phyloP scores from a whole-genome alignment of 2,888 invertebrate species.

The Tholera decimalis region DNA sequence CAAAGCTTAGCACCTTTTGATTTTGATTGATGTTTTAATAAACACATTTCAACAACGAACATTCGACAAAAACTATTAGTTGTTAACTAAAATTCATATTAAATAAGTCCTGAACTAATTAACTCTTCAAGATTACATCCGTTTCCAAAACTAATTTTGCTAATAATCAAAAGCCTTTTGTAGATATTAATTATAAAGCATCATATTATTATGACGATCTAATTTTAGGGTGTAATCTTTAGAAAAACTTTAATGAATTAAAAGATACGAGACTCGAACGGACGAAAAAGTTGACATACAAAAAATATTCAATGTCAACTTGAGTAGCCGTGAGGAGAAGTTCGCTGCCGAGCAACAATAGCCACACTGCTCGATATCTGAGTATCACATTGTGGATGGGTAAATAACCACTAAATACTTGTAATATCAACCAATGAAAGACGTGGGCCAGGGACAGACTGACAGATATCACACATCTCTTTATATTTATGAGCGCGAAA shows the following conservation, averaged over 20 bases:
- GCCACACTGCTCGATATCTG: too few species aligned
- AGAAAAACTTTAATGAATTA: slow-evolving; percentile 45
- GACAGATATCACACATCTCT: too few species aligned
- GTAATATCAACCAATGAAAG: too few species aligned
- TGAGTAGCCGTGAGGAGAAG: background rate
- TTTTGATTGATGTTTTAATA: slow-evolving; percentile 50
- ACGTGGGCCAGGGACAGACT: too few species aligned
- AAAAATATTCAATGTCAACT: slow-evolving; percentile 40
- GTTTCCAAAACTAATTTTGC: slow-evolving; percentile 26
- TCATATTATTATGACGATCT: slow-evolving; percentile 9
- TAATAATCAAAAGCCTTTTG: slow-evolving; percentile 6
- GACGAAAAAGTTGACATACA: slow-evolving; percentile 15
- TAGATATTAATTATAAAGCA: slow-evolving; percentile 22
- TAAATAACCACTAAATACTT: too few species aligned
- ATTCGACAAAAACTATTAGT: slow-evolving; percentile 32
- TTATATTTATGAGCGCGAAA: too few species aligned
- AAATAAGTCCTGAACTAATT: slow-evolving; percentile 9
- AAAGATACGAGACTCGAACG: background rate
- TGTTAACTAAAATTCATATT: background rate
- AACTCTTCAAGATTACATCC: slow-evolving; percentile 38
- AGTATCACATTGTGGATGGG: background rate
- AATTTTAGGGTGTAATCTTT: slow-evolving; percentile 36
- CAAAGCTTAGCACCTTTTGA: slow-evolving; percentile 10
- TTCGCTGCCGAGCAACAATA: background rate
- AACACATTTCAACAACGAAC: slow-evolving; percentile 9